phyloP scores from a whole-genome alignment of 2,888 invertebrate genomes.

The Catonia carolina region DNA sequence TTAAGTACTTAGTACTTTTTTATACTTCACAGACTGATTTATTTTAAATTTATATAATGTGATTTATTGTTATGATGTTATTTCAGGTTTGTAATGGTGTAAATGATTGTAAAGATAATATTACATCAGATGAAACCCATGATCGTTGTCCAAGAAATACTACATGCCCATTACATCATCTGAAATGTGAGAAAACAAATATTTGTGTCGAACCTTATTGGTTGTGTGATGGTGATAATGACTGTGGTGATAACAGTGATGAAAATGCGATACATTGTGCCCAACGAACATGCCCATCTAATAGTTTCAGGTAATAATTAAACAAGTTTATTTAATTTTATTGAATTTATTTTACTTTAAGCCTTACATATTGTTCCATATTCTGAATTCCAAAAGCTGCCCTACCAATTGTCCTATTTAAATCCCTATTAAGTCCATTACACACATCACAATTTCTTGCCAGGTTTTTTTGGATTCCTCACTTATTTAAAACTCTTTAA shows the following conservation, averaged over 20 bases:
- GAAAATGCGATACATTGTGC: constrained; percentile 87
- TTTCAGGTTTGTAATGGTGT: constrained; percentile 75
- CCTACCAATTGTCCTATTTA: too few species aligned
- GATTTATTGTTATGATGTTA: not conserved
- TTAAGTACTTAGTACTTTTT: too few species aligned
- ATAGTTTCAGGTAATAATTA: constrained; percentile 61
- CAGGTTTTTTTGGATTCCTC: too few species aligned
- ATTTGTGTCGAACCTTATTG: constrained; percentile 97
- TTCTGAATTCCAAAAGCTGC: too few species aligned
- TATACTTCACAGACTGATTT: too few species aligned
- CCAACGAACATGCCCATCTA: constrained; percentile 80
- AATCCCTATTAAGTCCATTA: too few species aligned
- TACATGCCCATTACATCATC: constrained; percentile 82
- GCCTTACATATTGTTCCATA: too few species aligned
- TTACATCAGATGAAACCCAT: constrained; percentile 85
- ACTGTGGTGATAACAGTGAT: constrained; percentile 91
- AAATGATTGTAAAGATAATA: constrained; percentile 89
- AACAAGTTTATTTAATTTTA: not conserved
- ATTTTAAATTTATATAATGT: too few species aligned
- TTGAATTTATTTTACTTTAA: not conserved
- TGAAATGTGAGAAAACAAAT: constrained; percentile 89
- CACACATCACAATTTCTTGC: too few species aligned
- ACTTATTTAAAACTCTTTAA: too few species aligned
- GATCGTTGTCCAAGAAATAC: constrained; percentile 80
- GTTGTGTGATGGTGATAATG: constrained; percentile 96